phyloP scores from a whole-genome alignment of 2,113 vertebrate genomes.

The Tiliqua scincoides region DNA sequence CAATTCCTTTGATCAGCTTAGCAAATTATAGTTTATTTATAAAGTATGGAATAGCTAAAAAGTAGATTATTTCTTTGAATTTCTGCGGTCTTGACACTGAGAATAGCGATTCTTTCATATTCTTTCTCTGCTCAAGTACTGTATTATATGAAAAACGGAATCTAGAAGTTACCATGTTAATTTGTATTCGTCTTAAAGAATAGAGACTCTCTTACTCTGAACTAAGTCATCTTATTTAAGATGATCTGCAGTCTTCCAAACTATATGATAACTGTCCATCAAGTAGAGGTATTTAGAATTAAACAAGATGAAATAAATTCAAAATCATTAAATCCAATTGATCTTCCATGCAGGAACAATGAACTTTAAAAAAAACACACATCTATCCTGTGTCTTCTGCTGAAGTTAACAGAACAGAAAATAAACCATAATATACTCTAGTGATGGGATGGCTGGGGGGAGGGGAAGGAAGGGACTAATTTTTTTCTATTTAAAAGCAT shows the following conservation, averaged over 20 bases:
- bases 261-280: background rate
- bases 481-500: no score
- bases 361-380: background rate
- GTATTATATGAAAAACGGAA: background rate
- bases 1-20: background rate
- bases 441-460: no score
- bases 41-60: slow-evolving; percentile 3
- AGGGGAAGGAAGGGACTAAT: no score
- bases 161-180: background rate
- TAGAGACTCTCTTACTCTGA: background rate
- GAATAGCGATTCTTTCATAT: background rate
- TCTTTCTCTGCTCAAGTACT: background rate
- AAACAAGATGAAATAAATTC: background rate
- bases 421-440: background rate
- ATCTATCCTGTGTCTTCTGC: background rate
- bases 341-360: background rate
- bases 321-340: background rate
- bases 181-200: background rate
- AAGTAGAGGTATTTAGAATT: background rate
- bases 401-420: background rate
- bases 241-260: background rate
- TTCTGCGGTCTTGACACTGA: background rate
- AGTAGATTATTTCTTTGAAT: background rate
- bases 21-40: slow-evolving; percentile 23
- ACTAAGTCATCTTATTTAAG: background rate